Evolutionary conservation across 2,888 invertebrate species (phyloP), one percentile per base, ranked within the genome.

Genomic region (Oxycera nigricornis): DNA sequence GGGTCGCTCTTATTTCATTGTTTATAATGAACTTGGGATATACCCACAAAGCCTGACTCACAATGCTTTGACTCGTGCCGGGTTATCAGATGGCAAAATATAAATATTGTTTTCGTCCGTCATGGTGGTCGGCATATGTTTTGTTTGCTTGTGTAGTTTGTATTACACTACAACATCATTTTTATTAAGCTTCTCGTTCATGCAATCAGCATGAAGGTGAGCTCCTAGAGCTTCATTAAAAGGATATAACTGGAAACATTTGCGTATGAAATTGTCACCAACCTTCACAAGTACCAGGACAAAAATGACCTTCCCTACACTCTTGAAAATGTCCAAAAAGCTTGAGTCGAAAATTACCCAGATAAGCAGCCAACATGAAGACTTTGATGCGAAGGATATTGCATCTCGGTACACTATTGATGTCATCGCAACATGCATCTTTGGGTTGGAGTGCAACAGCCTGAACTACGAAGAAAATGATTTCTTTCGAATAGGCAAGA

Each of bases 361-460:
- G 39, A n/a, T 39, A 17, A n/a, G 28, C 22, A 20, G 1, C 1
- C 17, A 6, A 67, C 24, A 20, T 7, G 20, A 20, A 1, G 39
- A 85, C 79, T 76, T 85, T 0, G 87, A 88, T 61, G 79, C 87
- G 1, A 86, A 85, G 78, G 85, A 86, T 30, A 72, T 86, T 6
- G 80, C 84, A 30, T 84, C 85, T 0, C 82, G 85, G 2, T 88
- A 83, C 76, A 87, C 87, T 1, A 86, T 86, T 6, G 88, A 88
- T 78, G 86, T 88, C 0, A 87, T 88, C 46, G 86, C 87, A 0
- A 82, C 81, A 0, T 86, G 86, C 77, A 87, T 86, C 7, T 88
- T 88, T 77, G 88, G 87, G 0, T 80, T 87, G 3, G 85, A 87
- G 11, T 84, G 85, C 75, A 85, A 87, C 75, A 84, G 85, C 59